Percentiles rank a stretch among this genome's conserved stretches.
phyloP scores from a whole-genome alignment of 2,113 vertebrate genomes.

The Sciurus niger region DNA sequence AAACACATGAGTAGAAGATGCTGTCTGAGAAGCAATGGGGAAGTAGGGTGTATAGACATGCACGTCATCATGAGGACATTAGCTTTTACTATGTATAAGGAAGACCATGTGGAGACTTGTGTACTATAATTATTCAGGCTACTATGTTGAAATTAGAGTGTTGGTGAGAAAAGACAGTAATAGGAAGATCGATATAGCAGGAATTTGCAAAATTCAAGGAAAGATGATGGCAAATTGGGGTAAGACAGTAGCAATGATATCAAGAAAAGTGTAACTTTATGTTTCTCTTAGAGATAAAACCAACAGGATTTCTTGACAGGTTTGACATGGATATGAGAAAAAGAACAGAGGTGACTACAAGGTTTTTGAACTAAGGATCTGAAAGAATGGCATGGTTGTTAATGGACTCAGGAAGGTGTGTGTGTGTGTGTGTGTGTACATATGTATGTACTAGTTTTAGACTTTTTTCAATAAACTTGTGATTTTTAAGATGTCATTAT shows the following conservation, averaged over 20 bases:
- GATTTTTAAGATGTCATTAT: neutral
- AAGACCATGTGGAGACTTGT: neutral
- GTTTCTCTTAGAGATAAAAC: neutral
- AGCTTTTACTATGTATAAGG: neutral
- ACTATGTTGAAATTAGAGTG: neutral
- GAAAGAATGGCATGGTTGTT: neutral
- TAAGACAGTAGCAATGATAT: neutral
- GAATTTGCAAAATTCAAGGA: neutral
- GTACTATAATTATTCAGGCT: neutral
- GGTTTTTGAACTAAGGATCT: neutral
- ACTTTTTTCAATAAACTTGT: neutral
- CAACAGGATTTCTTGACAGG: neutral
- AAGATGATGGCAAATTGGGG: neutral
- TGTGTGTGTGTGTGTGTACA: neutral
- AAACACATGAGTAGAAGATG: neutral
- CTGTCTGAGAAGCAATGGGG: neutral
- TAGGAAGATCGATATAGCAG: neutral
- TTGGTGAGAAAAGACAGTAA: neutral
- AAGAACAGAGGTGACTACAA: neutral
- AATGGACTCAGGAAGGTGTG: neutral
- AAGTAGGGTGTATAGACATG: neutral
- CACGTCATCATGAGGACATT: neutral
- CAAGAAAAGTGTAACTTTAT: neutral
- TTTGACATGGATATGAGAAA: neutral
- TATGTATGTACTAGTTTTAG: neutral